Evolutionary conservation across 1,140 invertebrate species (phyloP).

Genomic region (Pseudachorutes palmiensis): DNA sequence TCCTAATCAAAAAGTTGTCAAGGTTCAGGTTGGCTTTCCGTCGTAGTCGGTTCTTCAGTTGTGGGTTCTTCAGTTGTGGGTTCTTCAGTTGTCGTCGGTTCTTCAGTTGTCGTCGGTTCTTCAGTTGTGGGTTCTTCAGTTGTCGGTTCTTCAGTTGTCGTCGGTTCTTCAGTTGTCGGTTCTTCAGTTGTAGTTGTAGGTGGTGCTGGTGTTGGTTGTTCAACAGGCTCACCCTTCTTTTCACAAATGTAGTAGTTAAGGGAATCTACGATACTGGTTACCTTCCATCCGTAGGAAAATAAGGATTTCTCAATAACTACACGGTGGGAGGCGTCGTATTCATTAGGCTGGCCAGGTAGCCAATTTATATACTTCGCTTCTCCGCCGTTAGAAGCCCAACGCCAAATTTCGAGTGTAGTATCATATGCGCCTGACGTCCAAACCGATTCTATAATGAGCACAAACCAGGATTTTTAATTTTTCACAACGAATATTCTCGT

Average conservation of each 20-base stretch:
- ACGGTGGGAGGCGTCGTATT: not conserved
- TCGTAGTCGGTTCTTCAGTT: too few species aligned
- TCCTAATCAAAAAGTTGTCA: too few species aligned
- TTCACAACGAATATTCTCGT: not conserved
- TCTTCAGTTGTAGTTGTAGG: not conserved
- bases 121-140: too few species aligned
- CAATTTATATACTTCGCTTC: not conserved
- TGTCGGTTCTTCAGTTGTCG: not conserved
- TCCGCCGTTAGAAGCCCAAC: not conserved
- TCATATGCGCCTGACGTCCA: not conserved
- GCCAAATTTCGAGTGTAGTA: not conserved
- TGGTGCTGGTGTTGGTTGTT: not conserved
- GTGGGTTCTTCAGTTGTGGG: too few species aligned
- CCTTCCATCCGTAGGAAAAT: not conserved
- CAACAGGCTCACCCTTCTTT: not conserved
- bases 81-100: too few species aligned
- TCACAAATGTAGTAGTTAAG: not conserved
- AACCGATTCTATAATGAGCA: not conserved
- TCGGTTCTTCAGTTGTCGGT: not conserved
- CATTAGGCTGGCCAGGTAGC: not conserved
- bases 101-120: too few species aligned
- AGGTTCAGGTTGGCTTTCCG: too few species aligned
- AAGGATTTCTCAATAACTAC: not conserved
- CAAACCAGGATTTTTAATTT: not conserved
- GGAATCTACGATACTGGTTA: too few species aligned